A percentile compares a stretch with the other conserved stretches of the same genome.
These are phyloP conservation scores for Auanema freiburgensis DNA, from an alignment of 2,888 invertebrate genomes.

Conservation along the genomic window DNA sequence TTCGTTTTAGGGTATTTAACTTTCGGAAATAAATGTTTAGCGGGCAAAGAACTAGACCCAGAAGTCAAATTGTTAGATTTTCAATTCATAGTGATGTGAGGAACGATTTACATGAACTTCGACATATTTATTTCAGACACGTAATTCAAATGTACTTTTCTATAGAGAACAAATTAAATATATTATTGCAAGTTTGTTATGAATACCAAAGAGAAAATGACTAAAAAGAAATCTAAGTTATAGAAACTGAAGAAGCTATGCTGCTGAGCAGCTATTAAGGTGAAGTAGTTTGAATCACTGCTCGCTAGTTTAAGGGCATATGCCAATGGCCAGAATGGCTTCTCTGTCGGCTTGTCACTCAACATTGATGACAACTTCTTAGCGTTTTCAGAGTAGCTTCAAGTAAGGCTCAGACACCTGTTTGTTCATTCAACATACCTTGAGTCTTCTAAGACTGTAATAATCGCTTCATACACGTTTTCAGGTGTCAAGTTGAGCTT, in stretches of 20 bases:
- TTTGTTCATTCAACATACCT: slow-evolving; percentile 16
- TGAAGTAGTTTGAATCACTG: slow-evolving; percentile 42
- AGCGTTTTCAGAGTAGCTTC: slow-evolving; percentile 46
- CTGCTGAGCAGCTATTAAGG: slow-evolving; percentile 48
- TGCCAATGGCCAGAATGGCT: slow-evolving; percentile 36
- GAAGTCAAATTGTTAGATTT: slow-evolving; percentile 12
- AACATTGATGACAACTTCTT: slow-evolving; percentile 54
- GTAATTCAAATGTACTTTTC: no score
- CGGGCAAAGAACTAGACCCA: background rate
- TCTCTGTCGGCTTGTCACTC: slow-evolving; percentile 44
- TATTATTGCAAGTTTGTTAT: no score
- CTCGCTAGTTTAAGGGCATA: slow-evolving; percentile 54
- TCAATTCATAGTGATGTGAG: slow-evolving; percentile 13
- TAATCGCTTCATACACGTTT: slow-evolving; percentile 44
- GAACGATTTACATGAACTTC: no score
- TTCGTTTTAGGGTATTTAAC: slow-evolving; percentile 13
- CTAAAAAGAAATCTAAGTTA: slow-evolving; percentile 17
- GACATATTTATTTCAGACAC: no score
- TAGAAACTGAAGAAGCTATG: slow-evolving; percentile 44
- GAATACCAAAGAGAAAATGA: background rate
- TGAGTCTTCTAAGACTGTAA: slow-evolving; percentile 29
- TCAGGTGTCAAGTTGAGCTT: slow-evolving; percentile 53
- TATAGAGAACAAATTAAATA: no score
- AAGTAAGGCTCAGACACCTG: slow-evolving; percentile 16
- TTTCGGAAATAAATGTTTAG: slow-evolving; percentile 10